These are phyloP conservation scores for Danaus plexippus DNA, from an alignment of 1,140 invertebrate species.

Conservation along the genomic window DNA sequence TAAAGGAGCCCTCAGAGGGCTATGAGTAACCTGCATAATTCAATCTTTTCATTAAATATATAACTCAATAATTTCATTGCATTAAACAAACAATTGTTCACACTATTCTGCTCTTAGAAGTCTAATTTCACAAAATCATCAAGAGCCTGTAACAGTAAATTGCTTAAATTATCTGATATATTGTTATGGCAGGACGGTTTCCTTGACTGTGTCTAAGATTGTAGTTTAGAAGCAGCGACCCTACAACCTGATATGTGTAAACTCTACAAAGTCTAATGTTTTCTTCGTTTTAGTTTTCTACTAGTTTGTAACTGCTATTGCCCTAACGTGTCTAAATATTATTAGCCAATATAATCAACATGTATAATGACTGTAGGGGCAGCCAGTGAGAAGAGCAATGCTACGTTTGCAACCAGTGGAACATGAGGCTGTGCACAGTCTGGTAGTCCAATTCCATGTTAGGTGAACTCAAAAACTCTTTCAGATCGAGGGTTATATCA, in stretches of 20 bases:
- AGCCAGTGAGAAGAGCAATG: constrained; percentile 20
- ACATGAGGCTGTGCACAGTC: constrained; percentile 66
- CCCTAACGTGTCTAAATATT: too few species aligned
- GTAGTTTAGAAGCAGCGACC: constrained; percentile 37
- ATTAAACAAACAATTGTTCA: too few species aligned
- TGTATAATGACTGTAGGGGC: background rate
- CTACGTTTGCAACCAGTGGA: constrained; percentile 68
- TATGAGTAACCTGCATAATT: too few species aligned
- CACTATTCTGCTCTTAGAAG: too few species aligned
- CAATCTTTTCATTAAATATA: too few species aligned
- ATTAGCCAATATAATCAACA: too few species aligned
- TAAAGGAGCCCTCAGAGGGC: too few species aligned
- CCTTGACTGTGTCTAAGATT: constrained; percentile 33
- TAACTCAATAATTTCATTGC: too few species aligned
- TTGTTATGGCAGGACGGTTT: constrained; percentile 58
- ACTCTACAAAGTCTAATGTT: constrained; percentile 20
- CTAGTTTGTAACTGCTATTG: background rate
- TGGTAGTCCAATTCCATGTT: constrained; percentile 62
- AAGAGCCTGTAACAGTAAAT: constrained; percentile 21
- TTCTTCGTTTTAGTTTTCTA: background rate
- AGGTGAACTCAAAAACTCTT: constrained; percentile 54
- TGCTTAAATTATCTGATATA: constrained; percentile 27
- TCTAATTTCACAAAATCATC: constrained; percentile 12
- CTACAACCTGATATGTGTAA: constrained; percentile 54
- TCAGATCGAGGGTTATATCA: constrained; percentile 45